Evolutionary conservation across 2,797 vertebrate genomes (phyloP).

Genomic region (Podarcis siculus): DNA sequence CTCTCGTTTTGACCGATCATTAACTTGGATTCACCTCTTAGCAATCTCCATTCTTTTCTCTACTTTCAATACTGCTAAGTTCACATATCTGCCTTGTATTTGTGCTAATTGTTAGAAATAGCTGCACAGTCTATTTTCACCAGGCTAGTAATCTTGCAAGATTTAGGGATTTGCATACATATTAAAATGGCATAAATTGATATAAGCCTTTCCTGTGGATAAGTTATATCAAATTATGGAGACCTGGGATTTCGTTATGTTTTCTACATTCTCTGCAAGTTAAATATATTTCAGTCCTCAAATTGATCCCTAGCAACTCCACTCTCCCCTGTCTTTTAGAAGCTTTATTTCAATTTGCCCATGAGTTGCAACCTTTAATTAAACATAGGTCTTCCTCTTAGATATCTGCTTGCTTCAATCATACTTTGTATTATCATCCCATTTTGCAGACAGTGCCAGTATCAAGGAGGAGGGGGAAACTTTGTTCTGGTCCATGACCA

Average conservation of each 20-base stretch:
- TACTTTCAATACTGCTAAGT: conserved; percentile 21
- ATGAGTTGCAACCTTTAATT: not conserved
- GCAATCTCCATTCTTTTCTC: conserved; percentile 39
- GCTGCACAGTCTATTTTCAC: conserved; percentile 41
- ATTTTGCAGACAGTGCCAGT: not conserved
- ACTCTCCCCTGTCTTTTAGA: not conserved
- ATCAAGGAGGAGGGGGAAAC: not conserved
- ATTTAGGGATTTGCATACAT: conserved; percentile 60
- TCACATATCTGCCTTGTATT: conserved; percentile 45
- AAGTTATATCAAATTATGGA: conserved; percentile 27
- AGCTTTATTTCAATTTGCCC: not conserved
- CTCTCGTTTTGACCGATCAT: conserved; percentile 61
- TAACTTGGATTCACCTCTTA: conserved; percentile 55
- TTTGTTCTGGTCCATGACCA: too few relatives aligned
- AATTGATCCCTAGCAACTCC: not conserved
- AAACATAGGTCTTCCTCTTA: not conserved
- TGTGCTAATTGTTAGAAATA: conserved; percentile 60
- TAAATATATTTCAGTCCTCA: conserved; percentile 32
- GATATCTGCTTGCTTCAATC: not conserved
- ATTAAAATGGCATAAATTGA: conserved; percentile 52
- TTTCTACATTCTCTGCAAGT: conserved; percentile 20
- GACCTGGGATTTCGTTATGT: conserved; percentile 29
- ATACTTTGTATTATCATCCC: not conserved
- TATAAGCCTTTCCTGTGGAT: conserved; percentile 38
- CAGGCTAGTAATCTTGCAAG: conserved; percentile 31